Evolutionary conservation across 2,888 invertebrate genomes (phyloP), one percentile per base, ranked within the genome.

Genomic region (Criorhina ranunculi): DNA sequence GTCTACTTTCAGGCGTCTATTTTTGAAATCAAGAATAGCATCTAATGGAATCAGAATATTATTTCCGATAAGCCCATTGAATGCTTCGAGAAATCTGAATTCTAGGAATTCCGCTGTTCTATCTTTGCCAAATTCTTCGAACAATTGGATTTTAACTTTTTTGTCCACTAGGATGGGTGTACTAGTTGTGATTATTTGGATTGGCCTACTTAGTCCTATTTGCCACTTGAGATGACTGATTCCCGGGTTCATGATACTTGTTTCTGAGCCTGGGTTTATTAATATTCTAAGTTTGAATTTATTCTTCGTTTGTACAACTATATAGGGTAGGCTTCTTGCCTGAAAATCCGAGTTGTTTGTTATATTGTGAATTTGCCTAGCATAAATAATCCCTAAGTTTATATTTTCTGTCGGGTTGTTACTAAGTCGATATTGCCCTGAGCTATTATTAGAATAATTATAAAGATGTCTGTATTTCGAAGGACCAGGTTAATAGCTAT

Each of bases 1-100:
- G 0, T 72, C 29, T 49, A 67, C 42, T 19, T 33, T 37, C n/a
- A 8, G 75, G 17, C 17, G 42, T 3, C 12, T 80, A 2, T 53
- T 31, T 9, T 64, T 57, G 46, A 55, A 80, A 24, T 67, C 55
- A 9, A 72, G 12, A 29, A 51, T 49, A 1, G 60, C 64, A 5
- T 53, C 35, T 9, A 46, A 2, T 64, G 73, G 64, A 24, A 59
- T 1, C 1, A 64, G 40, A 37, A 79, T 42, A 5, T 79, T 79
- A 9, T 86, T 86, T 0, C 76, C 82, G 5, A 83, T 76, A n/a
- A n/a, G n/a, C 0, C 62, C 75, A 12, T 86, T 60, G 35, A 66
- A 86, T 15, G 7, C 33, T 5, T 62, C 42, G 12, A n/a, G n/a
- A 78, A 78, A 15, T n/a, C n/a, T n/a, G n/a, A n/a, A n/a, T n/a